These are phyloP conservation scores for Phengaris arion DNA, from an alignment of 2,888 invertebrate genomes.

Conservation along the genomic window DNA sequence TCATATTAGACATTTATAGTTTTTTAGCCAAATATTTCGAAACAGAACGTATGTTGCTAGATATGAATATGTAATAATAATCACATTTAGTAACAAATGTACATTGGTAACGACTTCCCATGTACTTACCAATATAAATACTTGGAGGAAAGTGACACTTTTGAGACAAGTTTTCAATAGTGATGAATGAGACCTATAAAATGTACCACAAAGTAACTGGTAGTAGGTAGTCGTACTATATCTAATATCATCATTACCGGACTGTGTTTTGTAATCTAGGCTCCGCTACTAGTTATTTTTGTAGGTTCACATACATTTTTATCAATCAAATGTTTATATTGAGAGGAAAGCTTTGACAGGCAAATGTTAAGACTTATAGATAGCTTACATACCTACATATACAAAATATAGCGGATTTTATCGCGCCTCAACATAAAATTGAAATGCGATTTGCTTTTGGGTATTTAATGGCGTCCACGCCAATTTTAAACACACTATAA, in stretches of 20 bases:
- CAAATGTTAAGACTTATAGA: not conserved
- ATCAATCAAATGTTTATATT: not conserved
- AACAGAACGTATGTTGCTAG: not conserved
- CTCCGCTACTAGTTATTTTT: not conserved
- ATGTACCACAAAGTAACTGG: not conserved
- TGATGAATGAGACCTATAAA: no score
- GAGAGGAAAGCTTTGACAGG: constrained; percentile 1
- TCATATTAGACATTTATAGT: not conserved
- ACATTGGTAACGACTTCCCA: no score
- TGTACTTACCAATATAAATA: no score
- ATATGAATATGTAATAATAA: no score
- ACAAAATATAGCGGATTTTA: constrained; percentile 30
- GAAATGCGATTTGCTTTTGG: constrained; percentile 24
- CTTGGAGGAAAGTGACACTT: no score
- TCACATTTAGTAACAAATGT: no score
- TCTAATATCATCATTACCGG: not conserved
- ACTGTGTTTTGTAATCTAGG: not conserved
- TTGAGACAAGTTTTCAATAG: no score
- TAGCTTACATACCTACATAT: constrained; percentile 22
- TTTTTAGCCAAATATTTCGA: not conserved
- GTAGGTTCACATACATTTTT: not conserved
- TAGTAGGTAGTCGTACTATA: not conserved
- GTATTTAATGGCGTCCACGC: constrained; percentile 27
- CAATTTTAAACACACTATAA: constrained; percentile 29
- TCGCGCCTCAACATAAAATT: constrained; percentile 27